Evolutionary conservation across 2,797 vertebrate species (phyloP).

Genomic region (Bradypodion pumilum): DNA sequence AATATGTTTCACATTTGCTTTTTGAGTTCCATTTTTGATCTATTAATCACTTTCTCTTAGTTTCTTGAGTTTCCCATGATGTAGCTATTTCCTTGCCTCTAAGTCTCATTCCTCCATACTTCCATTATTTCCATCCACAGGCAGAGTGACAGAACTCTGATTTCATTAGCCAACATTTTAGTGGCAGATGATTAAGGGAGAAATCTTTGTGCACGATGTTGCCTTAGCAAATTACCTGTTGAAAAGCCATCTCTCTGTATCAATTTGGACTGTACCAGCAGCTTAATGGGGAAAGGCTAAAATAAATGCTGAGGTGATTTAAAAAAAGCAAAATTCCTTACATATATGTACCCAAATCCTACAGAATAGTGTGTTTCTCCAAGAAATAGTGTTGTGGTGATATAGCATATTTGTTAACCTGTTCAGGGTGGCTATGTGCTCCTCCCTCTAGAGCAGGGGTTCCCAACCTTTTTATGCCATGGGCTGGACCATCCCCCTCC

Average conservation of each 20-base stretch:
- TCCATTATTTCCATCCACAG: background rate
- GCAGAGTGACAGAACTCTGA: background rate
- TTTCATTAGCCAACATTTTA: background rate
- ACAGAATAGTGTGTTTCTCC: background rate
- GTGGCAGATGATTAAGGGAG: background rate
- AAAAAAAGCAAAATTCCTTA: background rate
- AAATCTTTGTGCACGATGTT: background rate
- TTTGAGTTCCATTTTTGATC: background rate
- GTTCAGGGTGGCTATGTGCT: too few species aligned
- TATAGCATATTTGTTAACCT: background rate
- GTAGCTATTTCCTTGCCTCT: background rate
- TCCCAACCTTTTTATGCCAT: too few species aligned
- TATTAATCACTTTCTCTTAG: background rate
- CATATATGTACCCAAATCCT: background rate
- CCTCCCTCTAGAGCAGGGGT: too few species aligned
- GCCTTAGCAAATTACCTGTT: background rate
- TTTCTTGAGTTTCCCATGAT: conserved; percentile 13
- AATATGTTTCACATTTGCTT: background rate
- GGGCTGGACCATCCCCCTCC: too few species aligned
- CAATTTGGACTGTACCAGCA: background rate
- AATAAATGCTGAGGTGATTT: background rate
- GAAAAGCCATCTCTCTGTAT: background rate
- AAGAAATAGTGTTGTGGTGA: background rate
- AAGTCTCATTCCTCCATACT: background rate
- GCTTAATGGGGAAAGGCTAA: background rate